Conservation (phyloP, 2,113 vertebrate species). For the Phainopepla nitens region DNA sequence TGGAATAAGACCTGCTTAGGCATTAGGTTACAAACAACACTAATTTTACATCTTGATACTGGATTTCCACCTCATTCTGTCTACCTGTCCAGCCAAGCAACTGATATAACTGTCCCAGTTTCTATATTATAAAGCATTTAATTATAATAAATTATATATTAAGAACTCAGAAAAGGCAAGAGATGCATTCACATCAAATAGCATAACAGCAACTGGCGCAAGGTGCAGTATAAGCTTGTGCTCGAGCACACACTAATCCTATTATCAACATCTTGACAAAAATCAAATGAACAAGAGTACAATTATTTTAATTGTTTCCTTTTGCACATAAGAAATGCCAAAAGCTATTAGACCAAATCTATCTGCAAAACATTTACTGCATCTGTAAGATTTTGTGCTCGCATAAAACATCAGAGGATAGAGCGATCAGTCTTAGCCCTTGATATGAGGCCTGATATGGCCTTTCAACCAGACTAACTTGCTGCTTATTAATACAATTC, state of each 20-base stretch:
- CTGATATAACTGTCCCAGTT: background rate
- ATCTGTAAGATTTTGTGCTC: background rate
- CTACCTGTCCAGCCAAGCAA: background rate
- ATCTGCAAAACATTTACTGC: conserved; percentile 43
- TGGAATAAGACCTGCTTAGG: background rate
- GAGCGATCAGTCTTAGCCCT: background rate
- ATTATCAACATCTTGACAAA: conserved; percentile 48
- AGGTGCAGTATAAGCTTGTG: background rate
- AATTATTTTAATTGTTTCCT: conserved; percentile 63
- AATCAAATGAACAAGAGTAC: conserved; percentile 21
- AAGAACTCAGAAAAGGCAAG: background rate
- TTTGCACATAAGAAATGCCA: background rate
- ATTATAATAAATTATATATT: background rate
- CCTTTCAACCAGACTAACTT: background rate
- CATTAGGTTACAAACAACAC: background rate
- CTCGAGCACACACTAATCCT: conserved; percentile 38
- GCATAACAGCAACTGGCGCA: fast-evolving
- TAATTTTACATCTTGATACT: background rate
- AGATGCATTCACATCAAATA: background rate
- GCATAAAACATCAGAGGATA: background rate
- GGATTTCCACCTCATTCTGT: background rate
- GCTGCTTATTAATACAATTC: background rate
- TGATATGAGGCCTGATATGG: background rate
- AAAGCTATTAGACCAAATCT: conserved; percentile 19
- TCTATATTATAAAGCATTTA: background rate